Evolutionary conservation across 1,140 invertebrate genomes (phyloP).

Genomic region (Drosophila neocordata): DNA sequence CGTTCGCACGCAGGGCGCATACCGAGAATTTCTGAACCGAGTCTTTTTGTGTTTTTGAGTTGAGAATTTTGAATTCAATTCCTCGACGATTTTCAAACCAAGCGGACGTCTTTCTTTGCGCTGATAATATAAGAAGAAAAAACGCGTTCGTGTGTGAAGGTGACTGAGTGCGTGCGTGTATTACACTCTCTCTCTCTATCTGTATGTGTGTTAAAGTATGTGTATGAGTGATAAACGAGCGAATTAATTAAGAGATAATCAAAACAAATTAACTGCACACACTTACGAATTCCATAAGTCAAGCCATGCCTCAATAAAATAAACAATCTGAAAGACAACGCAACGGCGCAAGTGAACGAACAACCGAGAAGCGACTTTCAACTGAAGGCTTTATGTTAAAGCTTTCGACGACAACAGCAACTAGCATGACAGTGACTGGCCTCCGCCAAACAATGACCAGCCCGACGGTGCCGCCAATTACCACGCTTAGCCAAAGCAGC

Average conservation of each 20-base stretch:
- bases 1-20: constrained; percentile 6
- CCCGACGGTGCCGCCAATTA: constrained; percentile 82
- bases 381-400: constrained; percentile 72
- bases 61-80: constrained; percentile 8
- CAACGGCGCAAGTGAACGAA: constrained; percentile 19
- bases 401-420: constrained; percentile 48
- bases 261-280: constrained; percentile 69
- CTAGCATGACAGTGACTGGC: constrained; percentile 82
- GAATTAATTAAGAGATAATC: constrained; percentile 79
- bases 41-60: constrained; percentile 9
- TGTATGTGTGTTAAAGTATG: constrained; percentile 35
- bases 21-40: not conserved
- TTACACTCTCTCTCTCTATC: not conserved
- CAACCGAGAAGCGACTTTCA: constrained; percentile 10
- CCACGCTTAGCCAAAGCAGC: constrained; percentile 48
- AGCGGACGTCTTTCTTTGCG: constrained; percentile 76
- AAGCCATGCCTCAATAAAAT: constrained; percentile 50
- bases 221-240: constrained; percentile 63
- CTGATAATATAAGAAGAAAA: constrained; percentile 30
- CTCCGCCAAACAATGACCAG: constrained; percentile 82
- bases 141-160: constrained; percentile 38
- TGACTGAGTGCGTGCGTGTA: constrained; percentile 27
- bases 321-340: constrained; percentile 9
- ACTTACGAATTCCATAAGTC: constrained; percentile 28
- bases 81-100: constrained; percentile 24